Conservation (phyloP, 2,888 invertebrate genomes). For the Mythimna ferrago region DNA sequence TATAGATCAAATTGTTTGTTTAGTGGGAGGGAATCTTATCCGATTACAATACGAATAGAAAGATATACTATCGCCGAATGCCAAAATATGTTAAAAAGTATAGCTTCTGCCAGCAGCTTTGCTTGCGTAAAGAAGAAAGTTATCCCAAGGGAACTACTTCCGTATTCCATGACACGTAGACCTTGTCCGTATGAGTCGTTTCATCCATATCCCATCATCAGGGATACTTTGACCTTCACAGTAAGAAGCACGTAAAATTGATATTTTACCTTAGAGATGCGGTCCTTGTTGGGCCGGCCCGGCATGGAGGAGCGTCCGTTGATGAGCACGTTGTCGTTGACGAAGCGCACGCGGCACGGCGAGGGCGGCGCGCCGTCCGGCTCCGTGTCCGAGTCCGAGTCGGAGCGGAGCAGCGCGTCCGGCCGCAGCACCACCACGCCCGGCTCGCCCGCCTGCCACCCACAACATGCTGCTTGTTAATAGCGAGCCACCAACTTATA, state of each 20-base stretch:
- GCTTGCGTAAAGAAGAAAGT: no score
- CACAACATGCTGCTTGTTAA: neutral
- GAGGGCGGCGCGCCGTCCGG: slow-evolving; percentile 92
- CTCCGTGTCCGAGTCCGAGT: slow-evolving; percentile 70
- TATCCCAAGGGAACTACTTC: neutral
- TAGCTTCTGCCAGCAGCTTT: neutral
- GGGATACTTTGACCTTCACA: neutral
- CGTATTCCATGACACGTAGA: neutral
- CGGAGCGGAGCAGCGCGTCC: slow-evolving; percentile 91
- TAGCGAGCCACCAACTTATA: no score
- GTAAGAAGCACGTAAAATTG: neutral
- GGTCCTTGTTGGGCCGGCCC: slow-evolving; percentile 86
- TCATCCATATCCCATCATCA: neutral
- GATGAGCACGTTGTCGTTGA: slow-evolving; percentile 97
- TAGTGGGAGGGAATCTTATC: neutral
- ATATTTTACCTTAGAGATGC: slow-evolving; percentile 90
- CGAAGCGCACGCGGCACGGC: slow-evolving; percentile 95
- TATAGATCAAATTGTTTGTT: neutral
- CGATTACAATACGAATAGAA: neutral
- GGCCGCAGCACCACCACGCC: slow-evolving; percentile 85
- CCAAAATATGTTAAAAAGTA: neutral
- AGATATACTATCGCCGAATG: neutral
- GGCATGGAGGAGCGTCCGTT: slow-evolving; percentile 96
- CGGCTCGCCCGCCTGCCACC: slow-evolving; percentile 81
- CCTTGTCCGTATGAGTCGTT: no score